Evolutionary conservation across 2,797 vertebrate species (phyloP).

Genomic region (Sebastes iracundus): DNA sequence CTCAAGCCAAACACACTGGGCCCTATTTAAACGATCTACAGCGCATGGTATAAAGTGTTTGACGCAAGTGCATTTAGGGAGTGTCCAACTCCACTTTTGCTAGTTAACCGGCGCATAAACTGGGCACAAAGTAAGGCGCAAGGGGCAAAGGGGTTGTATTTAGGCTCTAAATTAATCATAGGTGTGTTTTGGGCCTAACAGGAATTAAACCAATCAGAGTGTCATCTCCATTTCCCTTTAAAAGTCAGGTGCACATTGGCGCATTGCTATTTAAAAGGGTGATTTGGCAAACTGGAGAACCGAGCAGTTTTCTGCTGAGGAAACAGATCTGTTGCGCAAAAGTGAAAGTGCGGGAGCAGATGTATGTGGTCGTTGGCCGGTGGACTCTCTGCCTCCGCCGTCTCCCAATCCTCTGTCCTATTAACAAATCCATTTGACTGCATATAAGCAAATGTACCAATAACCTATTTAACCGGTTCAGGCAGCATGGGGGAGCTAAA

Average conservation of each 20-base stretch:
- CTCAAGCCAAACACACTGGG: not conserved
- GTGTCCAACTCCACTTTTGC: not conserved
- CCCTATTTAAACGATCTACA: not conserved
- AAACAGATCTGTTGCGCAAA: too few relatives aligned
- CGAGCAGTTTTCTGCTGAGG: not conserved
- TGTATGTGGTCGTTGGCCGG: too few relatives aligned
- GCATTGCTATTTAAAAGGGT: not conserved
- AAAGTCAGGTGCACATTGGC: not conserved
- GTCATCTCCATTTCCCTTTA: not conserved
- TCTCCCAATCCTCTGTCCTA: fast-evolving
- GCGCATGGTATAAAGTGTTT: not conserved
- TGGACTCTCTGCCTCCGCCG: too few relatives aligned
- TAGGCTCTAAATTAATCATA: not conserved
- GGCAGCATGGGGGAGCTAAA: not conserved
- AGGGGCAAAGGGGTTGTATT: not conserved
- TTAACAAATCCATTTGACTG: not conserved
- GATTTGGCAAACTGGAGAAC: not conserved
- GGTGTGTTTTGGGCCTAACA: too few relatives aligned
- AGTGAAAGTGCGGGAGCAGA: too few relatives aligned
- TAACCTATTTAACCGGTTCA: not conserved
- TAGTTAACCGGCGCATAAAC: not conserved
- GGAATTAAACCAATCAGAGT: too few relatives aligned
- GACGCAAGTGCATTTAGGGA: not conserved
- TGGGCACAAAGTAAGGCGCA: not conserved
- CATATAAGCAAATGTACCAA: not conserved